A percentile compares a stretch with the other conserved stretches of the same genome.
These are phyloP conservation scores for Orchestes rusci DNA, from an alignment of 2,888 invertebrate species.

Conservation along the genomic window DNA sequence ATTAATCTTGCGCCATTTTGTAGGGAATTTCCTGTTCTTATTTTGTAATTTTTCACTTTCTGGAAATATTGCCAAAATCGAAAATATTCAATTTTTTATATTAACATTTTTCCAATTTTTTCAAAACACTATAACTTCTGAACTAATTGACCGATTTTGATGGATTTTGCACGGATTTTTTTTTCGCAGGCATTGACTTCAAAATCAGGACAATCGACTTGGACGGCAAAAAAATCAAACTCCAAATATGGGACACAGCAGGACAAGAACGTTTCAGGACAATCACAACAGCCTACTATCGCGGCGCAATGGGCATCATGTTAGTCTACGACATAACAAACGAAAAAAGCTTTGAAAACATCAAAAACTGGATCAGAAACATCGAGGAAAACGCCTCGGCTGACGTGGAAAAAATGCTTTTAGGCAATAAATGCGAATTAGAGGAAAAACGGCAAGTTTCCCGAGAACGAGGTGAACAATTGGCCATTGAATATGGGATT, in stretches of 20 bases:
- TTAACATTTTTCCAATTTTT: too few species aligned
- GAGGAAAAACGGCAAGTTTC: conserved; percentile 93
- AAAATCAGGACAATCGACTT: conserved; percentile 98
- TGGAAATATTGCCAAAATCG: too few species aligned
- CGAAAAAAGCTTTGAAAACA: conserved; percentile 98
- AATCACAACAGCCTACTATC: conserved; percentile 99
- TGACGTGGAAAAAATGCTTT: conserved; percentile 93
- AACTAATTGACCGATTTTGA: too few species aligned
- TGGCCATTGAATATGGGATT: conserved; percentile 96
- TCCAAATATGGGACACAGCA: conserved; percentile 99
- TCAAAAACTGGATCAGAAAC: conserved; percentile 98
- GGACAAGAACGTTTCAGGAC: conserved; percentile 98
- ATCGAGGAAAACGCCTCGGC: conserved; percentile 98
- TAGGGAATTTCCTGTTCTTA: too few species aligned
- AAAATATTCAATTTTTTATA: too few species aligned
- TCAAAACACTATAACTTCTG: too few species aligned
- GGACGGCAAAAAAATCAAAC: conserved; percentile 96
- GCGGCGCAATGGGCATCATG: conserved; percentile 99
- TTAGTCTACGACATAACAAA: conserved; percentile 98
- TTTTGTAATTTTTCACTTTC: too few species aligned
- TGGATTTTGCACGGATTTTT: too few species aligned
- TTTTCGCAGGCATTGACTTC: conserved; percentile 89
- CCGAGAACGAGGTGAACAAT: conserved; percentile 92
- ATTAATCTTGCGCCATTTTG: too few species aligned
- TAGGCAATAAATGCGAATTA: conserved; percentile 67